Conservation (phyloP, 2,113 vertebrate species). For the Malaclemys terrapin region DNA sequence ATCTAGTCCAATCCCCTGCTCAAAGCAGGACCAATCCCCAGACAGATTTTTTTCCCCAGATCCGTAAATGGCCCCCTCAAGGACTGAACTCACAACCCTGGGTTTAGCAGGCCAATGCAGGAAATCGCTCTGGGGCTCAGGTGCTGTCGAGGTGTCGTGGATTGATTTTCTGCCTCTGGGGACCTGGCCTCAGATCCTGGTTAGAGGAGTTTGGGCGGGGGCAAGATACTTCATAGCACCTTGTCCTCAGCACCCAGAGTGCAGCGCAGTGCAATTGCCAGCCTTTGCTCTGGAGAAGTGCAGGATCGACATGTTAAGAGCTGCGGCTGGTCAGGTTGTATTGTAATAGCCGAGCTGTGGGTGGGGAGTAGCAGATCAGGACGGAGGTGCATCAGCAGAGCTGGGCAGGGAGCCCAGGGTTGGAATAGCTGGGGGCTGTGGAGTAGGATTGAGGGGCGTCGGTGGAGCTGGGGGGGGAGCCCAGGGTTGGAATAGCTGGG, state of each 20-base stretch:
- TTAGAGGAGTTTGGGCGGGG: neutral
- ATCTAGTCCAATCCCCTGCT: too few species aligned
- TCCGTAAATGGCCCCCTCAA: too few species aligned
- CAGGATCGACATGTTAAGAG: neutral
- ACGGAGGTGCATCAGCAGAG: neutral
- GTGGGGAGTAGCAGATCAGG: too few species aligned
- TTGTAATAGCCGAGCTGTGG: neutral
- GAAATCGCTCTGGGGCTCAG: neutral
- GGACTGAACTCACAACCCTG: too few species aligned
- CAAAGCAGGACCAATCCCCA: too few species aligned
- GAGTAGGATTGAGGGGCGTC: too few species aligned
- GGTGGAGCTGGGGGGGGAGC: too few species aligned
- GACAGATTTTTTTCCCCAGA: too few species aligned
- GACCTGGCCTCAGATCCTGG: too few species aligned
- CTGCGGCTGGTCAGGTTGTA: neutral
- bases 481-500: too few species aligned
- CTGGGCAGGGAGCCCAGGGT: neutral
- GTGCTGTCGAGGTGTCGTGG: neutral
- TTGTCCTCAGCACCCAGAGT: neutral
- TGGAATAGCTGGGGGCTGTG: too few species aligned
- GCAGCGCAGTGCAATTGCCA: neutral
- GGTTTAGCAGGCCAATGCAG: too few species aligned
- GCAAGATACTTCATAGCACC: neutral
- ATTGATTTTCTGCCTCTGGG: neutral
- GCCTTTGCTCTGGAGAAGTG: neutral